Percentiles rank a stretch among this genome's conserved stretches.
These are phyloP conservation scores for Sepiola atlantica DNA, from an alignment of 2,888 invertebrate genomes.

Conservation along the genomic window DNA sequence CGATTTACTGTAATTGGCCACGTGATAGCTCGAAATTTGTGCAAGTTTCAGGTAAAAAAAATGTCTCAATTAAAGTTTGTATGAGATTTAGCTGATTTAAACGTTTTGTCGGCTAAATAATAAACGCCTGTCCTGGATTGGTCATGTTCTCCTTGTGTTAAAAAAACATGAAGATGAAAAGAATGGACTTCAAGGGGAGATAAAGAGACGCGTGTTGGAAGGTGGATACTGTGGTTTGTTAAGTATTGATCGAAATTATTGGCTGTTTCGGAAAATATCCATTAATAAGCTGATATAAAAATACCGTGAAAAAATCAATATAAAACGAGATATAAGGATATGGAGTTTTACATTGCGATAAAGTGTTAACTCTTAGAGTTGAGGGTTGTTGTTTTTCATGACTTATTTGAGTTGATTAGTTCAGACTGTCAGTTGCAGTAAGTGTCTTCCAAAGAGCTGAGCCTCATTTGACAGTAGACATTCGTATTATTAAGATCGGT, in stretches of 20 bases:
- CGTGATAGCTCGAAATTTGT: conserved; percentile 9
- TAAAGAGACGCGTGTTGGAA: neutral
- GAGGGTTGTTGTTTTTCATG: neutral
- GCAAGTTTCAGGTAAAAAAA: neutral
- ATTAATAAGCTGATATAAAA: neutral
- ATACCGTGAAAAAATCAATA: neutral
- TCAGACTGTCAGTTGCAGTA: neutral
- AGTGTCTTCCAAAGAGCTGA: neutral
- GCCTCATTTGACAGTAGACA: conserved; percentile 37
- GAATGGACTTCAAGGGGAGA: neutral
- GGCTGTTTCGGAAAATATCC: neutral
- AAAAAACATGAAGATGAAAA: neutral
- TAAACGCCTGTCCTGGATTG: neutral
- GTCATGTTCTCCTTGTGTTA: neutral
- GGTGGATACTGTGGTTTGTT: neutral
- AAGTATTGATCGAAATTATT: neutral
- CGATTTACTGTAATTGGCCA: neutral
- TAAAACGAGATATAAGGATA: neutral
- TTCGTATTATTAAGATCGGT: neutral
- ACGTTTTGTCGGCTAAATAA: neutral
- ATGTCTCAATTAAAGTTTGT: neutral
- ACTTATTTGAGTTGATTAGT: neutral
- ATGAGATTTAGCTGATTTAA: neutral
- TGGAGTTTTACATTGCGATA: neutral
- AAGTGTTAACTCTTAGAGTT: neutral